Conservation (phyloP, 2,888 invertebrate species). For the Acanthococcus lagerstroemiae region DNA sequence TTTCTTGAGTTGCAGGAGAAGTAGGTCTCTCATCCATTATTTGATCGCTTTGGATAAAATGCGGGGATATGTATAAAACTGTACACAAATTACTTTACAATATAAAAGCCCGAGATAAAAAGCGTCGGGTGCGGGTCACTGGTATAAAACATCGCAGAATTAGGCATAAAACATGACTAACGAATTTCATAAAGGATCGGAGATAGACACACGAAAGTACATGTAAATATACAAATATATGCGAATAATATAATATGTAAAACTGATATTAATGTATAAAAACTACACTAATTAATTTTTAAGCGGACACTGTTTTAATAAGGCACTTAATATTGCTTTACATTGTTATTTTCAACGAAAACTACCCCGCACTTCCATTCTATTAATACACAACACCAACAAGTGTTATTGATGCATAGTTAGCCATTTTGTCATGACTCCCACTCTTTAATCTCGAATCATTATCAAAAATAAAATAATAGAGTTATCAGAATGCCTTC, state of each 20-base stretch:
- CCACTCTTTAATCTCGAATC: constrained; percentile 18
- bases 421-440: constrained; percentile 27
- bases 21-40: constrained; percentile 31
- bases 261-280: background rate
- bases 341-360: background rate
- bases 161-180: background rate
- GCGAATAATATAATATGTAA: background rate
- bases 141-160: background rate
- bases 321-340: constrained; percentile 2
- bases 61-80: background rate
- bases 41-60: background rate
- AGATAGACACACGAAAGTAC: background rate
- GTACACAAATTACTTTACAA: background rate
- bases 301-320: constrained; percentile 12
- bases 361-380: constrained; percentile 23
- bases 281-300: background rate
- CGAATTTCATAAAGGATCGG: background rate
- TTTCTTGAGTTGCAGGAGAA: constrained; percentile 23
- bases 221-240: background rate
- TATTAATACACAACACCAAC: constrained; percentile 28
- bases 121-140: background rate
- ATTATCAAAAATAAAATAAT: constrained; percentile 19
- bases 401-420: constrained; percentile 29
- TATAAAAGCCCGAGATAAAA: background rate
- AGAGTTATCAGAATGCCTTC: constrained; percentile 9